These are phyloP conservation scores for Phaethon lepturus DNA, from an alignment of 2,113 vertebrate species.

Conservation along the genomic window DNA sequence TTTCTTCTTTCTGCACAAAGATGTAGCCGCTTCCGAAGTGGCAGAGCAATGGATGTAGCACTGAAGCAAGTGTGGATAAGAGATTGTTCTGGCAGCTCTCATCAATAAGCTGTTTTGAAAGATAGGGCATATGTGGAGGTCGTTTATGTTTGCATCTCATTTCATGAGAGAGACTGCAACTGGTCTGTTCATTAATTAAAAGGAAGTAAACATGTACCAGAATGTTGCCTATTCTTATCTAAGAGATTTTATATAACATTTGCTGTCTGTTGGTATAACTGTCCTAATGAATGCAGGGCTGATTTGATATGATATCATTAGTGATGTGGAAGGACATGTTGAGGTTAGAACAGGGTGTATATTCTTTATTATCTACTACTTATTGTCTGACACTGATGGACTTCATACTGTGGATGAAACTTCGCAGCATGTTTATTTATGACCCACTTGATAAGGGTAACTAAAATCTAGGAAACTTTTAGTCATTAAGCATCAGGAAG, in stretches of 20 bases:
- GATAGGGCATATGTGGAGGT: not conserved
- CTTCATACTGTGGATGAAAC: not conserved
- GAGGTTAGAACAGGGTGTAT: not conserved
- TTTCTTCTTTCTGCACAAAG: not conserved
- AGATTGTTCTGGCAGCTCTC: not conserved
- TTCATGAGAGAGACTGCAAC: not conserved
- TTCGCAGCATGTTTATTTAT: not conserved
- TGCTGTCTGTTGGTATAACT: not conserved
- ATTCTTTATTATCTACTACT: not conserved
- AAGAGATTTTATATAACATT: not conserved
- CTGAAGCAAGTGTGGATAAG: not conserved
- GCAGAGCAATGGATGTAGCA: not conserved
- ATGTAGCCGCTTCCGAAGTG: not conserved
- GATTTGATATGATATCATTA: not conserved
- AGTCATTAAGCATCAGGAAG: not conserved
- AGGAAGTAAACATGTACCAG: not conserved
- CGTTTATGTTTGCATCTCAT: not conserved
- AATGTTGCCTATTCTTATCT: not conserved
- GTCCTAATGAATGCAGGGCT: not conserved
- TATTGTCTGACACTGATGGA: not conserved
- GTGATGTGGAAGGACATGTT: not conserved
- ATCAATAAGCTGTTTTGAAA: not conserved
- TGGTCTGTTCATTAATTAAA: slow-evolving; percentile 42
- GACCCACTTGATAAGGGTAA: not conserved
- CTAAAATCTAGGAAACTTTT: not conserved